These are phyloP conservation scores for Rhyacichthys aspro DNA, from an alignment of 2,797 vertebrate species.

Conservation along the genomic window DNA sequence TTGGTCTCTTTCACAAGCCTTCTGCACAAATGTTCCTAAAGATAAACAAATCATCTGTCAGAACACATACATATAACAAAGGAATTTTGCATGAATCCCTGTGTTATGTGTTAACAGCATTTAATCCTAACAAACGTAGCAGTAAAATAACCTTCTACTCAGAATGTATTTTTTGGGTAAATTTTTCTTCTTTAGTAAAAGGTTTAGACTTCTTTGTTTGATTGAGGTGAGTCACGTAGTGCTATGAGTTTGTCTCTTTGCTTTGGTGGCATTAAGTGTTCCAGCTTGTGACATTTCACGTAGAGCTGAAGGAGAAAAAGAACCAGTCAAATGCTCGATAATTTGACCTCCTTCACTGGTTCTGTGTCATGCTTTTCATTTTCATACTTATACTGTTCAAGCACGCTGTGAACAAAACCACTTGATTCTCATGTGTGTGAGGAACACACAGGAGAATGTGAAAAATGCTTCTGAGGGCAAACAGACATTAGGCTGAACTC, in stretches of 20 bases:
- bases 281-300: too few relatives aligned
- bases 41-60: conserved; percentile 11
- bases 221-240: neutral
- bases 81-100: too few relatives aligned
- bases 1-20: conserved; percentile 66
- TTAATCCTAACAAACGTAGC: conserved; percentile 6
- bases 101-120: too few relatives aligned
- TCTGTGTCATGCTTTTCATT: conserved; percentile 13
- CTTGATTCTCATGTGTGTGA: conserved; percentile 46
- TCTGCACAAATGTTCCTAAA: conserved; percentile 77
- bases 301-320: neutral
- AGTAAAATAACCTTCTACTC: neutral
- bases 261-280: neutral
- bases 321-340: conserved; percentile 6
- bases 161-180: too few relatives aligned
- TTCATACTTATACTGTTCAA: conserved; percentile 17
- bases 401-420: conserved; percentile 27
- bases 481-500: conserved; percentile 10
- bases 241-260: neutral
- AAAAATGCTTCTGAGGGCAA: conserved; percentile 1
- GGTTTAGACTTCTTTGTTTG: neutral
- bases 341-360: conserved; percentile 12
- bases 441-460: neutral
- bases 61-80: neutral
- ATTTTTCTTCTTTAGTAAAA: neutral